Evolutionary conservation across 2,888 invertebrate species (phyloP), one percentile per base, ranked within the genome.

Genomic region (Bibio marci): DNA sequence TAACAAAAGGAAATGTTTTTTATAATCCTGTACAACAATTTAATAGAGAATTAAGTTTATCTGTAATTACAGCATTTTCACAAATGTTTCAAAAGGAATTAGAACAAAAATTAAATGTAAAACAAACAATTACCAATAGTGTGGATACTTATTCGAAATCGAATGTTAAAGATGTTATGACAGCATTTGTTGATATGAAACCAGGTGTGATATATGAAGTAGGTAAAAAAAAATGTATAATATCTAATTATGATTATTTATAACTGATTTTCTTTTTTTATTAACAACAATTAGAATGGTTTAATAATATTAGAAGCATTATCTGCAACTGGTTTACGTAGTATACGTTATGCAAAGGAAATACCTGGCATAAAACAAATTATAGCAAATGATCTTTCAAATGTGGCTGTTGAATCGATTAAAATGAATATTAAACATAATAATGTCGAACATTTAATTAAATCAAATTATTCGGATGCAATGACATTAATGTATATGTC

Each of bases 21-120:
- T 98, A 98, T 56, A 98, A 98, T 64, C 88, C 95, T 1, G 97
- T 97, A 2, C 94, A 95, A 61, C 92, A 98, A 59, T 98, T 98
- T 53, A 98, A 99, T 58, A 70, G 98, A 46, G 98, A 98, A 64
- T 64, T 99, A 37, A 85, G 86, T 54, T 71, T 85, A 49, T 71
- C 77, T 5, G 83, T 80, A 1, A 56, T 87, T 17, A 71, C 68
- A 41, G 65, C 76, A n/a, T 82, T 78, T 53, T 66, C 70, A 7
- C 63, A 67, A 48, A 66, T 72, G 17, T 64, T 60, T 49, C 63
- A 53, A 40, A 54, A 58, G 35, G 50, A 58, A 27, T n/a, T n/a
- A n/a, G n/a, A n/a, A n/a, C n/a, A n/a, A n/a, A n/a, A n/a, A n/a
- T n/a, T n/a, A n/a, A n/a, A 15, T 15, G 42, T 49, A 32, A 48